A percentile compares a stretch with the other conserved stretches of the same genome.
phyloP scores from a whole-genome alignment of 2,797 vertebrate genomes.

The Sebastes paucispinis region DNA sequence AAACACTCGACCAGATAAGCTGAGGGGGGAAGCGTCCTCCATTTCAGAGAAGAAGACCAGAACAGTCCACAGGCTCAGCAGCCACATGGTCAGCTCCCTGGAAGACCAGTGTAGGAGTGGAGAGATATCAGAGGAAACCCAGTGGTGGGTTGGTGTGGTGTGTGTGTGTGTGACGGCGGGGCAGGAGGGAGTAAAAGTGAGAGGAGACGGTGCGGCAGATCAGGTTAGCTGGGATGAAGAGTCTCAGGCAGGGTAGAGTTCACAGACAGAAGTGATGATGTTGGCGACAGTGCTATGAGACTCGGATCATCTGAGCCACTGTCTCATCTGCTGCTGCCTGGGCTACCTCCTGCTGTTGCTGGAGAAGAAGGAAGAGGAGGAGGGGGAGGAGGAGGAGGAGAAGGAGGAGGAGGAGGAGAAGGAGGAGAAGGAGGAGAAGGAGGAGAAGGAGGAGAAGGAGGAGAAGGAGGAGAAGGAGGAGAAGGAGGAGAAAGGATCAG shows the following conservation, averaged over 20 bases:
- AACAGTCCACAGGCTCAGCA: slow-evolving; percentile 38
- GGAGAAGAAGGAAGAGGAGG: background rate
- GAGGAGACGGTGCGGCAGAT: slow-evolving; percentile 2
- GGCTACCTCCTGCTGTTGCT: slow-evolving; percentile 84
- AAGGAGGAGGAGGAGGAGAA: background rate
- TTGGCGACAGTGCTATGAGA: slow-evolving; percentile 83
- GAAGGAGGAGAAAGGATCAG: background rate
- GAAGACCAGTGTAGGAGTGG: slow-evolving; percentile 57
- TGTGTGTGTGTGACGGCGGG: background rate
- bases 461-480: background rate
- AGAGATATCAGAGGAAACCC: slow-evolving; percentile 22
- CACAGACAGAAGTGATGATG: slow-evolving; percentile 21
- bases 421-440: background rate
- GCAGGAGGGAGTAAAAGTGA: background rate
- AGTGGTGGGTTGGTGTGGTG: slow-evolving; percentile 20
- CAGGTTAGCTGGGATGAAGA: slow-evolving; percentile 50
- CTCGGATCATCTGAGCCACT: slow-evolving; percentile 94
- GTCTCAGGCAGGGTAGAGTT: slow-evolving; percentile 47
- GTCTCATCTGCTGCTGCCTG: slow-evolving; percentile 89
- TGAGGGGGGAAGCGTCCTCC: slow-evolving; percentile 31
- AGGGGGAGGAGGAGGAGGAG: background rate
- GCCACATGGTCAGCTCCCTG: slow-evolving; percentile 43
- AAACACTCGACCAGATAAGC: slow-evolving; percentile 29
- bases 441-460: background rate
- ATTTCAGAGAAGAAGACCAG: slow-evolving; percentile 19